A percentile compares a stretch with the other conserved stretches of the same genome.
These are phyloP conservation scores for Rotaria socialis DNA, from an alignment of 2,888 invertebrate species.

Conservation along the genomic window DNA sequence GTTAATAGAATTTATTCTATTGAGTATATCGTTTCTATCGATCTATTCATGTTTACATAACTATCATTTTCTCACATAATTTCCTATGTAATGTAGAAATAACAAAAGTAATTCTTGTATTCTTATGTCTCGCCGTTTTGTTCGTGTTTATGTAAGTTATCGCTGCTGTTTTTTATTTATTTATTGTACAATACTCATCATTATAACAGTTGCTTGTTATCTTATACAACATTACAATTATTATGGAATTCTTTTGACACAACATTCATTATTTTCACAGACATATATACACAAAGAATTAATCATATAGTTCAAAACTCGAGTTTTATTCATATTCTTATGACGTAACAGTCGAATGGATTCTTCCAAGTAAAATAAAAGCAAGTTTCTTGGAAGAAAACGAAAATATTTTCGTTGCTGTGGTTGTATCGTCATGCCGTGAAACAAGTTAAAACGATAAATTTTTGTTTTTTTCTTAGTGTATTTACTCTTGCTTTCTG, in stretches of 20 bases:
- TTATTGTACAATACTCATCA: background rate
- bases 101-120: background rate
- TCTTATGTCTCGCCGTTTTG: background rate
- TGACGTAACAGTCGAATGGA: too few relatives aligned
- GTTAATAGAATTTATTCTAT: background rate
- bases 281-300: background rate
- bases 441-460: too few relatives aligned
- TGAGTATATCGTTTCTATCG: background rate
- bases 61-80: constrained; percentile 16
- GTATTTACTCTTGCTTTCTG: too few relatives aligned
- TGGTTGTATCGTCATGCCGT: too few relatives aligned
- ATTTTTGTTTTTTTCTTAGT: too few relatives aligned
- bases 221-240: background rate
- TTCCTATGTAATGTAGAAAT: background rate
- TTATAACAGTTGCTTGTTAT: background rate
- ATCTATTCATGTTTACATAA: background rate
- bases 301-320: too few relatives aligned
- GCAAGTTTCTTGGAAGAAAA: too few relatives aligned
- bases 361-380: too few relatives aligned
- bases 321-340: too few relatives aligned
- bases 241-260: background rate
- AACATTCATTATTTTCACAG: background rate
- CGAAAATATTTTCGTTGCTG: too few relatives aligned
- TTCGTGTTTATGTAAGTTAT: background rate
- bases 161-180: constrained; percentile 9